Percentiles rank a stretch among this genome's conserved stretches.
These are phyloP conservation scores for Oligia latruncula DNA, from an alignment of 2,888 invertebrate species.

Conservation along the genomic window DNA sequence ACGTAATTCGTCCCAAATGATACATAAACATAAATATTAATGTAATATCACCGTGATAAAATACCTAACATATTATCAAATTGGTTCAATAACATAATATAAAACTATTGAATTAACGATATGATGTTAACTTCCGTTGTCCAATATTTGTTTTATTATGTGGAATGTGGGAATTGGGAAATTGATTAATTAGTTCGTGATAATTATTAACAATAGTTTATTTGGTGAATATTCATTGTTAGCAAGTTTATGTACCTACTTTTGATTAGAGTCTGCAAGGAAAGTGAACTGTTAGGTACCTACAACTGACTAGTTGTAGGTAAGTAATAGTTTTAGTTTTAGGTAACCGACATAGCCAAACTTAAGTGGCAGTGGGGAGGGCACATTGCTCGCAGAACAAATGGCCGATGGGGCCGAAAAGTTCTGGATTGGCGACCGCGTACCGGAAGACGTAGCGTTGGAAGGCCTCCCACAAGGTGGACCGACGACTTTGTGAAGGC, in stretches of 20 bases:
- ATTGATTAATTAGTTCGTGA: constrained; percentile 59
- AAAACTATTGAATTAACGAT: constrained; percentile 58
- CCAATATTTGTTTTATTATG: constrained; percentile 76
- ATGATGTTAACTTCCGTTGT: constrained; percentile 74
- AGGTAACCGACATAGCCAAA: too few relatives aligned
- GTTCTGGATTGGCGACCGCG: too few relatives aligned
- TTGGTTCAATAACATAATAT: background rate
- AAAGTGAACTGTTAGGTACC: background rate
- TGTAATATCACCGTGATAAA: background rate
- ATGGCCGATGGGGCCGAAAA: too few relatives aligned
- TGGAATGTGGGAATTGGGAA: constrained; percentile 79
- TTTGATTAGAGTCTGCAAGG: constrained; percentile 4
- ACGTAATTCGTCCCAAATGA: background rate
- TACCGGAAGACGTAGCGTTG: too few relatives aligned
- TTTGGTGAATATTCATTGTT: constrained; percentile 17
- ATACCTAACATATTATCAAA: constrained; percentile 12
- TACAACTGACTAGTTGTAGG: background rate
- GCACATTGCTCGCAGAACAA: too few relatives aligned
- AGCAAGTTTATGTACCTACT: background rate
- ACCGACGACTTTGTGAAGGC: too few relatives aligned
- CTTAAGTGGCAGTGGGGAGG: too few relatives aligned
- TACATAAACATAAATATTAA: too few relatives aligned
- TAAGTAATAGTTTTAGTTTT: background rate
- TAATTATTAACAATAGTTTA: constrained; percentile 6
- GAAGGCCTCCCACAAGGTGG: too few relatives aligned